A percentile compares a stretch with the other conserved stretches of the same genome.
These are phyloP conservation scores for Solenopsis invicta DNA, from an alignment of 1,140 invertebrate species.

Conservation along the genomic window DNA sequence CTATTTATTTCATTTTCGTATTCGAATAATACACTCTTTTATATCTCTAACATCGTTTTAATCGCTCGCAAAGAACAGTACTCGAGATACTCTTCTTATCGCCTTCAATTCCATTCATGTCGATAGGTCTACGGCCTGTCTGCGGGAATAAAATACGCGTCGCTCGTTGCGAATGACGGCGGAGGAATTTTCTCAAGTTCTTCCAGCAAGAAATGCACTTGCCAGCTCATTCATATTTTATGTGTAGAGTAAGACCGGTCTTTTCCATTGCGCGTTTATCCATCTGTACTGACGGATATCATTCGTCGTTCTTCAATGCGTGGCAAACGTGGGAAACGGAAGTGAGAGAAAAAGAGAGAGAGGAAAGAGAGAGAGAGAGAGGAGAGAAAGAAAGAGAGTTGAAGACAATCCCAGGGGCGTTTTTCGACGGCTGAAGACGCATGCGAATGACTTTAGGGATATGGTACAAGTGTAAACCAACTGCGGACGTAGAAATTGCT, in stretches of 20 bases:
- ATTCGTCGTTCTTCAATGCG: slow-evolving; percentile 40
- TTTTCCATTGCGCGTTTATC: slow-evolving; percentile 12
- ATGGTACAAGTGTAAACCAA: not conserved
- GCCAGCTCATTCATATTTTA: slow-evolving; percentile 57
- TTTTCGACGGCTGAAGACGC: slow-evolving; percentile 19
- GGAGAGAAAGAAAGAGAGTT: not conserved
- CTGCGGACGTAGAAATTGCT: not conserved
- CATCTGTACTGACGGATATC: slow-evolving; percentile 45
- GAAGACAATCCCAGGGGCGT: not conserved
- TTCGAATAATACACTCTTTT: not conserved
- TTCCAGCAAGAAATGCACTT: slow-evolving; percentile 35
- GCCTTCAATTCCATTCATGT: not conserved
- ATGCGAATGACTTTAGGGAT: slow-evolving; percentile 62
- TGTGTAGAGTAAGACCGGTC: slow-evolving; percentile 1
- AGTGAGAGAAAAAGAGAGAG: not conserved
- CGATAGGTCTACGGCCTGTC: not conserved
- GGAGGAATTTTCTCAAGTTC: slow-evolving; percentile 41
- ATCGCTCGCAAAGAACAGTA: not conserved
- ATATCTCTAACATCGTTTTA: not conserved
- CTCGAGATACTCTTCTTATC: not conserved
- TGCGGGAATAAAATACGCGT: slow-evolving; percentile 10
- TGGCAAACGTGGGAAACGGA: not conserved
- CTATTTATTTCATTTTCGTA: not conserved
- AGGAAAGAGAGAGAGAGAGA: not conserved
- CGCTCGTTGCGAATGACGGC: not conserved